Conservation (phyloP, 1,140 invertebrate genomes). For the Caenorhabditis latens region DNA sequence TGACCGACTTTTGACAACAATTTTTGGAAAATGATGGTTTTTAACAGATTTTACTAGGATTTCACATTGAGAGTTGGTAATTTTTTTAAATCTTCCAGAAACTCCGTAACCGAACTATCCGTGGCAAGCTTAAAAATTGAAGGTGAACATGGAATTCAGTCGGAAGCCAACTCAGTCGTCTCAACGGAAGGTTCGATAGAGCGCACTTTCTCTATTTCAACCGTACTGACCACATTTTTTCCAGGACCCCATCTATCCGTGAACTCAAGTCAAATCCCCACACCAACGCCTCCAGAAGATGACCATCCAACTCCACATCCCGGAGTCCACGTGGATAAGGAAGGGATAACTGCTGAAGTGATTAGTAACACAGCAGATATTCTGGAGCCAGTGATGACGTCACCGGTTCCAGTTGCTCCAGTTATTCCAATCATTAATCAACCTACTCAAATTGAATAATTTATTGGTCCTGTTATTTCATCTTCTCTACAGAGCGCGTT, state of each 20-base stretch:
- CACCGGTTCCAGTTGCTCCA: neutral
- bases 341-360: neutral
- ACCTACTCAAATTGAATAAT: conserved; percentile 9
- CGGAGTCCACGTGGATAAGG: neutral
- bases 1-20: too few relatives aligned
- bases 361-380: conserved; percentile 36
- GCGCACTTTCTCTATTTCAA: too few relatives aligned
- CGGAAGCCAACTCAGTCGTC: neutral
- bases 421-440: conserved; percentile 15
- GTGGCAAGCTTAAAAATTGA: neutral
- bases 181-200: neutral
- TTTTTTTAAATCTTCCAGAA: too few relatives aligned
- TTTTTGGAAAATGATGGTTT: too few relatives aligned
- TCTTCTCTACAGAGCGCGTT: too few relatives aligned
- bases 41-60: too few relatives aligned
- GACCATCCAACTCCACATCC: neutral
- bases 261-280: neutral
- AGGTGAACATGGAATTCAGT: neutral
- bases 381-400: neutral
- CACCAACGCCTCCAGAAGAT: neutral
- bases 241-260: neutral
- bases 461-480: too few relatives aligned
- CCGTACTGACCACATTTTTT: too few relatives aligned
- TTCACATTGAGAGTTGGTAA: too few relatives aligned
- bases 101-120: neutral